Evolutionary conservation across 2,113 vertebrate genomes (phyloP), one percentile per base, ranked within the genome.

Genomic region (Stegastes partitus): DNA sequence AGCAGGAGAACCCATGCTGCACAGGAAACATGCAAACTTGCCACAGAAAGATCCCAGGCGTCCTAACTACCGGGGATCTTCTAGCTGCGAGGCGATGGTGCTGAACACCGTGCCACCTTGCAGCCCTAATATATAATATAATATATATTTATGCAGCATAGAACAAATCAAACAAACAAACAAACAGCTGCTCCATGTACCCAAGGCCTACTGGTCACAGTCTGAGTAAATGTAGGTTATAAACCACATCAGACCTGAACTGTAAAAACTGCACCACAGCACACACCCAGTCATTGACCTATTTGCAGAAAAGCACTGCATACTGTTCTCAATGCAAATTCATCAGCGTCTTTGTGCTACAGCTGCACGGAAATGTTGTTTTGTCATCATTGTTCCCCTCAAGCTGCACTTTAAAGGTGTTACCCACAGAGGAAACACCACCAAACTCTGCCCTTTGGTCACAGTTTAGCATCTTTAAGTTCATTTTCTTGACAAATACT

Each of bases 81-180:
- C n/a, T n/a, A n/a, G n/a, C n/a, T n/a, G n/a, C n/a, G n/a, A n/a
- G n/a, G n/a, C n/a, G n/a, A n/a, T n/a, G n/a, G n/a, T n/a, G n/a
- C n/a, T n/a, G n/a, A n/a, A n/a, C n/a, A n/a, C n/a, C n/a, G n/a
- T n/a, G n/a, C n/a, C n/a, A n/a, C n/a, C n/a, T n/a, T n/a, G n/a
- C n/a, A n/a, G n/a, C n/a, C n/a, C n/a, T n/a, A n/a, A n/a, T n/a
- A n/a, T n/a, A n/a, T n/a, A n/a, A n/a, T n/a, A n/a, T n/a, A n/a
- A n/a, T n/a, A n/a, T n/a, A n/a, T n/a, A 56, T 39, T 85, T 68
- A 77, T 70, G 69, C 68, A 77, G 72, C 73, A 81, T 63, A 83
- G 23, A 71, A 28, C 70, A 85, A 68, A 70, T 71, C 19, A 81
- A 76, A 79, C 61, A 72, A 51, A 59, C 62, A 61, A 74, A 72